Evolutionary conservation across 37 sponge, comb jelly and placozoan genomes (phyloP), one percentile per base, ranked within the genome.

Genomic region (Spongilla lacustris): DNA sequence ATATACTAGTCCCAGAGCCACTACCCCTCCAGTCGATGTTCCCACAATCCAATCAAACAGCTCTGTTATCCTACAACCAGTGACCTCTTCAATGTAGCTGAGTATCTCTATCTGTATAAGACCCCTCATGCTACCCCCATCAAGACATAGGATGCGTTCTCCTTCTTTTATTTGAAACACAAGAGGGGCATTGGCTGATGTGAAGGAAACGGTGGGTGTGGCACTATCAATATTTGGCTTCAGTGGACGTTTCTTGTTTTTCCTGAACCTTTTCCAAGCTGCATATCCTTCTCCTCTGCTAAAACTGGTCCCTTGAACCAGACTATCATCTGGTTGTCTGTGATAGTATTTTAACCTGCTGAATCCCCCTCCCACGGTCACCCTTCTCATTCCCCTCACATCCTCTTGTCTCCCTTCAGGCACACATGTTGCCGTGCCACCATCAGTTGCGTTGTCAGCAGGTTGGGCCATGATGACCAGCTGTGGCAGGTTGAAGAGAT

Each of bases 41-140:
- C 86, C 86, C 50, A 85, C 78, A 22, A 85, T 77, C 86, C 86
- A 85, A 35, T 85, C 86, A 68, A 85, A 85, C 36, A 85, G 70
- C 19, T 85, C 86, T 4, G 78, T 77, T 1, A 85, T 67, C 70
- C 25, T 85, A 13, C 70, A 22, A 14, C 73, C 49, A 36, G 86
- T 85, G 19, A 37, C 34, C 6, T 34, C 27, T 31, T 85, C 86
- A 31, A 85, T 69, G 24, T 77, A 68, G 34, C 50, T 37, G 24
- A 85, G 72, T 14, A 85, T 77, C 66, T 85, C 86, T 33, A 85
- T 85, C 41, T 77, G 68, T 4, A 85, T 28, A 25, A 85, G 71
- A 0, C 78, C 86, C 28, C 78, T 26, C 48, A 85, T 85, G 14
- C 86, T 79, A 1, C 86, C 86, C 22, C 86, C 86, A 77, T 85